Base-by-base conservation (phyloP, 2,888 invertebrate species). In the Drosophila mayaguana region DNA sequence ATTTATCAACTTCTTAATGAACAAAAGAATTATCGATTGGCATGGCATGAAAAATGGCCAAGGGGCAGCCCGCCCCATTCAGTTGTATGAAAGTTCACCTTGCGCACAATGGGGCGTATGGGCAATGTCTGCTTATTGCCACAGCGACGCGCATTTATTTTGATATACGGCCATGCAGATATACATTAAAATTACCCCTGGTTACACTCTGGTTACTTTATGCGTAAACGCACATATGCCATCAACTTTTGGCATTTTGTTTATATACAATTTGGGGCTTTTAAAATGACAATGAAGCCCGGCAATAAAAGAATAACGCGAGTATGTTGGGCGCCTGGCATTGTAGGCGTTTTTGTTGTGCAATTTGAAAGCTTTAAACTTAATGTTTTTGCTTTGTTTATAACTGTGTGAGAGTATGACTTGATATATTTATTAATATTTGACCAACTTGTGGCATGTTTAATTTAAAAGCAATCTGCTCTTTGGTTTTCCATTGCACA, bases 1-100 rank as follows among this genome's bases (percentile, higher is more conserved):
- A 85, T 85, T 85, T 85, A 85, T 85, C 79, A 87, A 85, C 84
- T 89, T 75, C 84, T 85, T 87, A 85, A 85, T 85, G 88, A 89
- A 85, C 84, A 85, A 89, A 87, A 84, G 89, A 87, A 89, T 81
- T 89, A 85, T 85, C 89, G 84, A 85, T 85, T 89, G 87, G 75
- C 70, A 57, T 62, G 65, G 60, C 79, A 84, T 86, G 84, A 84
- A 81, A 84, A 87, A 87, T 87, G 67, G 78, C 69, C 34, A 18
- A 65, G 59, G 12, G 42, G 36, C 25, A 22, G 38, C 48, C 48
- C 9, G 16, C 46, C 16, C 16, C 9, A 3, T 11, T 28, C 11
- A n/a, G n/a, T 18, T 16, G 25, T 25, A 46, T 25, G 25, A 16
- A 40, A 36, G 42, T 63, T 38, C 65, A 73, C 65, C 75, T 80